phyloP scores from a whole-genome alignment of 1,140 invertebrate genomes.

The Asbolus verrucosus region DNA sequence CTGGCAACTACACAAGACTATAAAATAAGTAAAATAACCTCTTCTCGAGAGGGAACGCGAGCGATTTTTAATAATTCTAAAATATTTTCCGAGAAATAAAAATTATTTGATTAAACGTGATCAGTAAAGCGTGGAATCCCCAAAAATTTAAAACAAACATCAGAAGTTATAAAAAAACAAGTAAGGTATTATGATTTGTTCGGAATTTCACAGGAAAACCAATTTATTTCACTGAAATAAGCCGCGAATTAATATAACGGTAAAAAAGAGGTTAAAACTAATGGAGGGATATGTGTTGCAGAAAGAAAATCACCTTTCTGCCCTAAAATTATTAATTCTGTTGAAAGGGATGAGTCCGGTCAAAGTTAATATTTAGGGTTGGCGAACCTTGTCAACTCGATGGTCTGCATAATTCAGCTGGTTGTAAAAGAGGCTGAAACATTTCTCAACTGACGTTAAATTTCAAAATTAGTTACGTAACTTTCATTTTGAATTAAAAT shows the following conservation, averaged over 20 bases:
- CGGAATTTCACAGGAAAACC: no score
- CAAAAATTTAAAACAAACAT: conserved; percentile 26
- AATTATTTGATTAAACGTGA: conserved; percentile 21
- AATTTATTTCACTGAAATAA: no score
- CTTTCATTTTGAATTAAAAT: conserved; percentile 28
- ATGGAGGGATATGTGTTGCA: no score
- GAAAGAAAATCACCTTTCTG: conserved; percentile 9
- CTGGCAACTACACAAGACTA: no score
- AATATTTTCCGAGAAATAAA: no score
- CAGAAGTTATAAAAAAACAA: background rate
- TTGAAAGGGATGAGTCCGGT: conserved; percentile 9
- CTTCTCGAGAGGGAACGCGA: no score
- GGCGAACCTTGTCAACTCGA: conserved; percentile 18
- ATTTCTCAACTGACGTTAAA: conserved; percentile 32
- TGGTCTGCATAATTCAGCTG: conserved; percentile 29
- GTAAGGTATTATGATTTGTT: no score
- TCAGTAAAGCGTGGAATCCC: background rate
- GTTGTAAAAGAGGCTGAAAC: conserved; percentile 28
- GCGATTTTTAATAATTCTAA: no score
- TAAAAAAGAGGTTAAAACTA: no score
- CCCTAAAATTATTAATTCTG: background rate
- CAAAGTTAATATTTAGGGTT: conserved; percentile 33
- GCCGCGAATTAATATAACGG: no score
- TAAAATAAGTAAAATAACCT: no score
- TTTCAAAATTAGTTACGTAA: conserved; percentile 26